A percentile compares a stretch with the other conserved stretches of the same genome.
These are phyloP conservation scores for Aplysina aerophoba DNA, from an alignment of 37 sponge, comb jelly and placozoan species.

Conservation along the genomic window DNA sequence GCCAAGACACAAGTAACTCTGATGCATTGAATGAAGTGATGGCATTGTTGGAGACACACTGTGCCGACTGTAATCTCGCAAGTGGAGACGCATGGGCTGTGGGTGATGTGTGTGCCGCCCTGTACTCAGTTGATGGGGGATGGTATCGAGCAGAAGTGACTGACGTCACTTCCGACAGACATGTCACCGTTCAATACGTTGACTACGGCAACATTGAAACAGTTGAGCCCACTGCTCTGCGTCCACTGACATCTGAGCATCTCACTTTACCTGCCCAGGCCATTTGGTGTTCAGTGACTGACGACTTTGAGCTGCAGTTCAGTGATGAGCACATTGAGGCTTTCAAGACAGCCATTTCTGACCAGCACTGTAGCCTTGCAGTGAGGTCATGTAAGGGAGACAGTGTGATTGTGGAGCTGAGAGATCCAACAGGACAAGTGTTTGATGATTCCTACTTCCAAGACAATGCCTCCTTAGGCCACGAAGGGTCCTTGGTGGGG, in stretches of 20 bases:
- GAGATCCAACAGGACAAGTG: background rate
- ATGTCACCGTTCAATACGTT: conserved; percentile 45
- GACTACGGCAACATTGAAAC: conserved; percentile 48
- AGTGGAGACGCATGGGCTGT: background rate
- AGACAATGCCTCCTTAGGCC: background rate
- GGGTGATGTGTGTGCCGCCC: conserved; percentile 65
- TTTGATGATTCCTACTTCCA: background rate
- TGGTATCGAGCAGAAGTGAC: conserved; percentile 84
- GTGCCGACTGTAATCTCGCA: background rate
- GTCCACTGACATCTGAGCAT: conserved; percentile 41
- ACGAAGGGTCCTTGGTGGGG: too few relatives aligned
- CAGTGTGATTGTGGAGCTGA: conserved; percentile 1
- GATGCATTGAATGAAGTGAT: conserved; percentile 6
- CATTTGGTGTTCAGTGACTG: conserved; percentile 30
- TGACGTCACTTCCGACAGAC: background rate
- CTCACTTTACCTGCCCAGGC: conserved; percentile 56
- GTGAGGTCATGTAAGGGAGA: background rate
- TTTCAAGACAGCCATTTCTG: background rate
- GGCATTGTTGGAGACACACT: background rate
- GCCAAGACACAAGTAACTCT: background rate
- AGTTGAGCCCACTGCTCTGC: conserved; percentile 37
- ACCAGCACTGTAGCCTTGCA: background rate
- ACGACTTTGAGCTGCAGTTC: conserved; percentile 21
- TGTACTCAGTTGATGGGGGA: conserved; percentile 56
- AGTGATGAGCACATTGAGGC: background rate